A percentile compares a stretch with the other conserved stretches of the same genome.
Conservation (phyloP, 2,113 vertebrate genomes). For the Microcebus lehilahytsara region DNA sequence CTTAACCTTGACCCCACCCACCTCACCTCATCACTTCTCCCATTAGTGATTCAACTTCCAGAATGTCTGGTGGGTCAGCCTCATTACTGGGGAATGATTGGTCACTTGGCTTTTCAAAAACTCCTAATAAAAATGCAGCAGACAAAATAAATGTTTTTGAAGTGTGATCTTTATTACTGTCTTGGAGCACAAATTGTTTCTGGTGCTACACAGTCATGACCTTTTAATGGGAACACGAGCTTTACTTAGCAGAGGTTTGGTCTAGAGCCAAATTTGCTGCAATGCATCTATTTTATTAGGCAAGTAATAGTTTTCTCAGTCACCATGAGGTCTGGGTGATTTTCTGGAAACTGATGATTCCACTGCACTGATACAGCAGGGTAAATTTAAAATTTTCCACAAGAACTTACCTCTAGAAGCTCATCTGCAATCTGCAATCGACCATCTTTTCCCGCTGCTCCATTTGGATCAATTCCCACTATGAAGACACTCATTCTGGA, state of each 20-base stretch:
- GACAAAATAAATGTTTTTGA: slow-evolving; percentile 44
- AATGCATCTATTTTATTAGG: slow-evolving; percentile 37
- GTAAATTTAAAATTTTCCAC: not conserved
- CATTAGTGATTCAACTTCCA: slow-evolving; percentile 14
- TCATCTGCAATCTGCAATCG: slow-evolving; percentile 95
- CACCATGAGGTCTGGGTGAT: not conserved
- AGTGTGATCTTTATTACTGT: slow-evolving; percentile 65
- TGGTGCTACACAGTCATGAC: not conserved
- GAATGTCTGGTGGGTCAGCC: not conserved
- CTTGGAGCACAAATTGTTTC: slow-evolving; percentile 54
- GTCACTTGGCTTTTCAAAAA: slow-evolving; percentile 37
- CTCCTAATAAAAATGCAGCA: slow-evolving; percentile 52
- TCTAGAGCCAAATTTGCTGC: not conserved
- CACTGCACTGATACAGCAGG: not conserved
- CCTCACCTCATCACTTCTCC: not conserved
- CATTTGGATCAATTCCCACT: slow-evolving; percentile 96
- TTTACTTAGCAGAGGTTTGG: slow-evolving; percentile 1
- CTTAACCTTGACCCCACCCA: not conserved
- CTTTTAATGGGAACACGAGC: slow-evolving; percentile 45
- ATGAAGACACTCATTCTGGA: slow-evolving; percentile 97
- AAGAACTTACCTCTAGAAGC: slow-evolving; percentile 92
- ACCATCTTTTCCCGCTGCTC: slow-evolving; percentile 94
- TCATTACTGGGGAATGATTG: not conserved
- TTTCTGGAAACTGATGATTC: slow-evolving; percentile 31
- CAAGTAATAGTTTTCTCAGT: not conserved